Evolutionary conservation across 2,888 invertebrate genomes (phyloP), one percentile per base, ranked within the genome.

Genomic region (Gymnocheta viridis): DNA sequence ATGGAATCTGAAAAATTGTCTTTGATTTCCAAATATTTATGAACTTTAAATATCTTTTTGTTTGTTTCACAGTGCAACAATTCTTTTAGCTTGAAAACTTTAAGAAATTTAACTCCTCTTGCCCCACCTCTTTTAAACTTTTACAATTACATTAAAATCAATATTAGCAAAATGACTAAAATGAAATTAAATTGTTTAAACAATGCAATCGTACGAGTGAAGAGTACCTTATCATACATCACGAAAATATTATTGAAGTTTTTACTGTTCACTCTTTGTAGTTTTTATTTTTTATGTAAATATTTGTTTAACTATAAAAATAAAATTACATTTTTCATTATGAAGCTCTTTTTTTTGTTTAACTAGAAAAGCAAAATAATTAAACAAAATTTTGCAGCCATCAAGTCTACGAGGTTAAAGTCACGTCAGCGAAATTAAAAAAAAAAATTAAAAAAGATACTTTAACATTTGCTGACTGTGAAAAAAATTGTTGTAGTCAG

Each of bases 381-480:
- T 67, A 58, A 76, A 76, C 41, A 64, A 58, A 86, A 85, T 86
- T 85, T 86, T 78, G 87, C 85, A 87, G 88, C 86, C 89, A 86
- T 85, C 77, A 86, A 86, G 89, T 89, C 88, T 89, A 83, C 79
- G 35, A 76, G 79, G 85, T 80, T 84, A 70, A 62, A 81, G 85
- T 85, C 85, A 83, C 85, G 83, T 80, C 80, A 84, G 80, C 80
- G 27, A 62, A 82, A 78, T 35, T 67, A 47, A 60, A 24, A 29
- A 44, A 54, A 73, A 41, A 51, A 47, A 54, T 4, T 41, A 32
- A 58, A 49, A 47, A 47, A 47, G 14, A 44, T 12, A n/a, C 38
- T 32, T 47, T 9, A 47, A 49, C n/a, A 51, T 44, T 60, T 60
- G 29, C 29, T 78, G 12, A 44, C 9, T 41, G 80, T 19, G 29